Evolutionary conservation across 2,113 vertebrate genomes (phyloP).

Genomic region (Sigmodon hispidus): DNA sequence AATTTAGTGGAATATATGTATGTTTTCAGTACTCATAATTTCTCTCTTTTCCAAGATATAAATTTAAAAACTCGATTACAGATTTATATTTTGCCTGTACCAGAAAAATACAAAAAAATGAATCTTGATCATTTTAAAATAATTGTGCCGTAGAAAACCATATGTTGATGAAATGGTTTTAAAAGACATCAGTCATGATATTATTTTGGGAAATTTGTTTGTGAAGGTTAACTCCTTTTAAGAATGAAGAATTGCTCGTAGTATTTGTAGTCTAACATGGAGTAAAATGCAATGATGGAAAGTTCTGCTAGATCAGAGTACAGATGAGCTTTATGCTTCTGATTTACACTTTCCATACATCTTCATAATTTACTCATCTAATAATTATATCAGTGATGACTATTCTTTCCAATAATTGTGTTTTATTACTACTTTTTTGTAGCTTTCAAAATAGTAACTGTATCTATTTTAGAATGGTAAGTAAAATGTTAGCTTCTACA

Average conservation of each 20-base stretch:
- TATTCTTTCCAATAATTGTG: neutral
- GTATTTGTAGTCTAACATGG: neutral
- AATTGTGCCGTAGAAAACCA: neutral
- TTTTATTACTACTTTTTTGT: neutral
- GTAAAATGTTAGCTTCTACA: neutral
- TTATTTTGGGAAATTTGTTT: neutral
- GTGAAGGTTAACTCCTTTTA: neutral
- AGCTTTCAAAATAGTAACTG: neutral
- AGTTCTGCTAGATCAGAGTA: neutral
- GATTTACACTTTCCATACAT: neutral
- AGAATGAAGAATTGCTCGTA: neutral
- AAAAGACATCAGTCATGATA: neutral
- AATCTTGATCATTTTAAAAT: neutral
- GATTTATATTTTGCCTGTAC: neutral
- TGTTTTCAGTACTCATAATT: constrained; percentile 20
- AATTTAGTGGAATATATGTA: neutral
- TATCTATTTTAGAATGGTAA: neutral
- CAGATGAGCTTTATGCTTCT: neutral
- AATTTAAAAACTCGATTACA: constrained; percentile 44
- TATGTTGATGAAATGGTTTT: neutral
- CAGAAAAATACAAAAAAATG: neutral
- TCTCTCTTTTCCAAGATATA: constrained; percentile 33
- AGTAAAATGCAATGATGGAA: constrained; percentile 11
- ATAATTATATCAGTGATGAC: neutral
- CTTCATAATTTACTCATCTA: neutral